phyloP scores from a whole-genome alignment of 2,888 invertebrate genomes.

The Penaeus monodon region DNA sequence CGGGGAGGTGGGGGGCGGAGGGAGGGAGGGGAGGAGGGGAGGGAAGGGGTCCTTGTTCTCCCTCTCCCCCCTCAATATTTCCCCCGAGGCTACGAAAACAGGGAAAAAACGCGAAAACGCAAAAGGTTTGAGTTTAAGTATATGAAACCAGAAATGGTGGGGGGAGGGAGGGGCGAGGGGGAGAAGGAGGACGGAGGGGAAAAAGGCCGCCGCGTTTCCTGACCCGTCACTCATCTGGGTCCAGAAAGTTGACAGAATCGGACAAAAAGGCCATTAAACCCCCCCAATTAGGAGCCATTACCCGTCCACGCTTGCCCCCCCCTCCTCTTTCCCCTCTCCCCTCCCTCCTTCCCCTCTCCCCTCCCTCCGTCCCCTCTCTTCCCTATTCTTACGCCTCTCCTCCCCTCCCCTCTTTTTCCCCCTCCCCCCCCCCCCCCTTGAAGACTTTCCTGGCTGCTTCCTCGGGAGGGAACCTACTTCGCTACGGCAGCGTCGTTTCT shows the following conservation, averaged over 20 bases:
- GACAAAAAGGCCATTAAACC: conserved; percentile 24
- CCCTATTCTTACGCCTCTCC: not conserved
- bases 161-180: not conserved
- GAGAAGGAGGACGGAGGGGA: not conserved
- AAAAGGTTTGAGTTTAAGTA: too few species aligned
- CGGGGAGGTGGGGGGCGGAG: not conserved
- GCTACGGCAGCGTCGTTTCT: too few species aligned
- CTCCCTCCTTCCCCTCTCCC: too few species aligned
- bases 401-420: not conserved
- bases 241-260: conserved; percentile 31
- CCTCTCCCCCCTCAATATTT: not conserved
- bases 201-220: conserved; percentile 21
- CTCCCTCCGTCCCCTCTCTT: not conserved
- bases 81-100: conserved; percentile 11
- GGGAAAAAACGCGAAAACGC: too few species aligned
- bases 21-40: not conserved
- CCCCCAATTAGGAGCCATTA: conserved; percentile 13
- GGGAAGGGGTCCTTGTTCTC: too few species aligned
- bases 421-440: not conserved
- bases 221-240: conserved; percentile 25
- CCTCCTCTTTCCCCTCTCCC: not conserved
- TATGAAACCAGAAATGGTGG: not conserved
- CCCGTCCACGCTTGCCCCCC: not conserved
- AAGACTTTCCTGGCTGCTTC: too few species aligned
- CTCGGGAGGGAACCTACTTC: too few species aligned